Evolutionary conservation across 2,797 vertebrate genomes (phyloP).

Genomic region (Lepus oiostolus): DNA sequence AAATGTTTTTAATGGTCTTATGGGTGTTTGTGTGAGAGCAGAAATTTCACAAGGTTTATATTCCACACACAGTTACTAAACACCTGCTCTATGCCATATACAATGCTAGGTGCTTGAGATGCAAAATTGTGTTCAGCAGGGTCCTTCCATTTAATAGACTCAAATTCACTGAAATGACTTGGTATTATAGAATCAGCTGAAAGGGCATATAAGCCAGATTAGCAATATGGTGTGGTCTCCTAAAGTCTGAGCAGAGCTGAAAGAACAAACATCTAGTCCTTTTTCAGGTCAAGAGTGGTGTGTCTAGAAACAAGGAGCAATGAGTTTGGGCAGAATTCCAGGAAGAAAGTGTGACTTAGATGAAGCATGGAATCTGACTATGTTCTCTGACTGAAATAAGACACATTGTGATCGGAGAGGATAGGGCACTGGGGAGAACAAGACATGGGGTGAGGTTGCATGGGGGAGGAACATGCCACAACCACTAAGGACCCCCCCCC

Average conservation of each 20-base stretch:
- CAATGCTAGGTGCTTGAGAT: neutral
- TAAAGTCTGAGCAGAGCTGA: neutral
- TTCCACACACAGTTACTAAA: neutral
- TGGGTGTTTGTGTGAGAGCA: neutral
- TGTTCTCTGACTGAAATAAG: neutral
- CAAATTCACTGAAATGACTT: neutral
- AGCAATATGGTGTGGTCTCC: neutral
- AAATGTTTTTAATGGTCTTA: constrained; percentile 21
- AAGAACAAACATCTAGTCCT: neutral
- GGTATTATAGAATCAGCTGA: neutral
- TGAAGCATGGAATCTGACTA: neutral
- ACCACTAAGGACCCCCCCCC: neutral
- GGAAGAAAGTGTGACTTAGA: neutral
- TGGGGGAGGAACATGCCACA: no score
- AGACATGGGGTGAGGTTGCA: neutral
- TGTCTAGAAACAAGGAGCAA: neutral
- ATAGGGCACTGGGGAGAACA: neutral
- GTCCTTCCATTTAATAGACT: constrained; percentile 40
- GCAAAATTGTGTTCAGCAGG: neutral
- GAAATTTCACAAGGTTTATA: neutral
- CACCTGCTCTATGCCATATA: neutral
- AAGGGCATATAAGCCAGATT: neutral
- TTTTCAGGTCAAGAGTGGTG: neutral
- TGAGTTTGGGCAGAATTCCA: neutral
- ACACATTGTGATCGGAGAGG: neutral